Base-by-base conservation (phyloP, 2,113 vertebrate genomes). In the Tachysurus fulvidraco region DNA sequence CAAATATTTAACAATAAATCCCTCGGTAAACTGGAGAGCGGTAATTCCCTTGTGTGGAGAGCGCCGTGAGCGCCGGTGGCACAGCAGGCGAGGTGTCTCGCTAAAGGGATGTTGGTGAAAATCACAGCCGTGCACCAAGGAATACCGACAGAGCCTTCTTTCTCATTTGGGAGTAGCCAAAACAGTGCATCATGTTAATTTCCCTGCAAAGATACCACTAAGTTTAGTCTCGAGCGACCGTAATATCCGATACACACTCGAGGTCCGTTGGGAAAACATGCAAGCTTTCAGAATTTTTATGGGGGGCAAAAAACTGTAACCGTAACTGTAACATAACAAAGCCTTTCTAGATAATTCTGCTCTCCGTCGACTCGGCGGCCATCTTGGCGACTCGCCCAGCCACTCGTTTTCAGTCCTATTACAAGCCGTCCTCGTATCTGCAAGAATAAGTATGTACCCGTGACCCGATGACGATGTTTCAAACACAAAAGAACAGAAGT, bases 1-100 rank as follows among this genome's bases (percentile, higher is more conserved):
- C 85, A 73, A 86, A 57, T 59, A 81, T 86, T 81, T 81, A 55
- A 81, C 64, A 52, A 81, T 67, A 86, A 44, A 71, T 71, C 78
- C 28, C 65, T 60, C 1, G 52, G 78, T 73, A 81, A 81, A 86
- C 85, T 62, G 17, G 16, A 76, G 52, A 65, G 69, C 23, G 25
- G 30, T 8, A 4, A 50, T 86, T 83, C 52, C 78, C 78, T 21
- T 2, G 44, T 23, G 73, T 25, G 44, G 10, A 54, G 55, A 50
- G 71, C 6, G 64, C 57, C 71, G 13, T 11, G 62, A 23, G 76
- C 28, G 25, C 77, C 14, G 7, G 25, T 17, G 23, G 41, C 28
- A 67, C 62, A 80, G 85, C 28, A 28, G 76, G n/a, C 12, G 46
- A 36, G 74, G 59, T 50, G 57, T 13, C 13, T 52, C 4, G 2